Evolutionary conservation across 2,113 vertebrate genomes (phyloP).

Genomic region (Neogobius melanostomus): DNA sequence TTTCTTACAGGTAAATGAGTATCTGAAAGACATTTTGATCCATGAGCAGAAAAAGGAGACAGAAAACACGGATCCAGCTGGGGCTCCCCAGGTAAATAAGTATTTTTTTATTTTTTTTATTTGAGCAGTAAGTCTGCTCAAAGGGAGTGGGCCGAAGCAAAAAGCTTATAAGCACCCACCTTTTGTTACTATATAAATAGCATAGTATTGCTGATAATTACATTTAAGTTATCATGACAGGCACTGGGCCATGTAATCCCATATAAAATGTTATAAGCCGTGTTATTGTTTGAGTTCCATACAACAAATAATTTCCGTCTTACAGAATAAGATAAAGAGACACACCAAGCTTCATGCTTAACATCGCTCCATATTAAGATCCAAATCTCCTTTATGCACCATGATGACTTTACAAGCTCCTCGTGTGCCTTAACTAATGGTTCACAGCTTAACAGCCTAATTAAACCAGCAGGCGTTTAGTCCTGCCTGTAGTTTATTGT

Average conservation of each 20-base stretch:
- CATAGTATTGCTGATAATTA: not conserved
- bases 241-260: slow-evolving; percentile 26
- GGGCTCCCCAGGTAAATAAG: slow-evolving; percentile 86
- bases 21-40: slow-evolving; percentile 89
- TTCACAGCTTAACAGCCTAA: slow-evolving; percentile 26
- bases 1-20: slow-evolving; percentile 86
- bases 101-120: too few species aligned
- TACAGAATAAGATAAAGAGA: slow-evolving; percentile 15
- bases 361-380: slow-evolving; percentile 10
- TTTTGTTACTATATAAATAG: not conserved
- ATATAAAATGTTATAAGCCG: slow-evolving; percentile 11
- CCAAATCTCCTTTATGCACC: slow-evolving; percentile 10
- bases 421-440: slow-evolving; percentile 25
- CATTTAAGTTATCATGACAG: not conserved
- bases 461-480: slow-evolving; percentile 32
- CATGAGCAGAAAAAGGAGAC: slow-evolving; percentile 90
- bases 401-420: slow-evolving; percentile 16
- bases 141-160: too few species aligned
- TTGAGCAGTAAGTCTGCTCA: too few species aligned
- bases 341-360: not conserved
- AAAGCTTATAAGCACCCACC: too few species aligned
- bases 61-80: slow-evolving; percentile 80
- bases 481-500: slow-evolving; percentile 19
- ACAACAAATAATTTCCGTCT: slow-evolving; percentile 14
- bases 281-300: slow-evolving; percentile 27